Evolutionary conservation across 2,888 invertebrate species (phyloP).

Genomic region (Dryocosmus kuriphilus): DNA sequence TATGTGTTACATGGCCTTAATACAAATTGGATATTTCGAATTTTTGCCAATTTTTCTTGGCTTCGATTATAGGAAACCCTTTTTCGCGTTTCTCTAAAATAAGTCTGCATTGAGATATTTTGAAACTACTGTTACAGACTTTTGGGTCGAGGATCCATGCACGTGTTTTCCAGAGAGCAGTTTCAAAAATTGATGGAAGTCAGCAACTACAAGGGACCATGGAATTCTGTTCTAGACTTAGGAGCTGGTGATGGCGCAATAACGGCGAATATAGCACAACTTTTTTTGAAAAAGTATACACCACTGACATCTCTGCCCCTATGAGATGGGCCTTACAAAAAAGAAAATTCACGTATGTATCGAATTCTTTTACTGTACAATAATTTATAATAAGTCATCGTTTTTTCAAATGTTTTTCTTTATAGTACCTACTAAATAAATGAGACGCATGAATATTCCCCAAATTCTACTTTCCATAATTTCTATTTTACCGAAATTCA

Average conservation of each 20-base stretch:
- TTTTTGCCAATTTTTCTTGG: no score
- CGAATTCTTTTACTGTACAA: not conserved
- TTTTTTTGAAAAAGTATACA: slow-evolving; percentile 88
- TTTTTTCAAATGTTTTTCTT: not conserved
- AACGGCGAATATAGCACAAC: slow-evolving; percentile 87
- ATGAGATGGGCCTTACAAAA: slow-evolving; percentile 90
- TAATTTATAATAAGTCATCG: not conserved
- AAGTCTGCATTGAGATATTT: not conserved
- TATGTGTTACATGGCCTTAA: no score
- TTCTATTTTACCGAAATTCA: no score
- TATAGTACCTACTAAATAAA: no score
- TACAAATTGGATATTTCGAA: no score
- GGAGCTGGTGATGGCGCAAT: slow-evolving; percentile 98
- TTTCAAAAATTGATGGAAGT: slow-evolving; percentile 83
- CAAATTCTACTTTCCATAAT: no score
- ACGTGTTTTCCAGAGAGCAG: slow-evolving; percentile 92
- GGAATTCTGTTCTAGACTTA: slow-evolving; percentile 86
- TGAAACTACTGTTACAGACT: slow-evolving; percentile 80
- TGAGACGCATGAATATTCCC: no score
- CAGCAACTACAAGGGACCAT: slow-evolving; percentile 73
- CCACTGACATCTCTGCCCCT: slow-evolving; percentile 93
- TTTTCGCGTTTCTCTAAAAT: no score
- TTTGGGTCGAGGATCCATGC: slow-evolving; percentile 96
- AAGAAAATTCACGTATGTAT: slow-evolving; percentile 87
- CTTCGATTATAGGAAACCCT: no score